phyloP scores from a whole-genome alignment of 2,113 vertebrate species.

The Emydura subglobosa region DNA sequence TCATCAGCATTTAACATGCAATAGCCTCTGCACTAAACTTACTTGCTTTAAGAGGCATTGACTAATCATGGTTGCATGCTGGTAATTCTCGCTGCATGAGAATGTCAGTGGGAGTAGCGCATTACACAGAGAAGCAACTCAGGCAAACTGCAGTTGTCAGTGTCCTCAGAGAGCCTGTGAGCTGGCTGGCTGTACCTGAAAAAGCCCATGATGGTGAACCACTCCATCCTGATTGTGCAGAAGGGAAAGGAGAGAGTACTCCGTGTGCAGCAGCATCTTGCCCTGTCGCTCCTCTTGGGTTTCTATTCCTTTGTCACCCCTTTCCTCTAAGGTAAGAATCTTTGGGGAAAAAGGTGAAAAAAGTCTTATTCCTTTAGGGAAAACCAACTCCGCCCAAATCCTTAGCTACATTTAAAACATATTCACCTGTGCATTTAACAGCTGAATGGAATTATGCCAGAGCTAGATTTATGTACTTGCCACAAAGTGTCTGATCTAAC shows the following conservation, averaged over 20 bases:
- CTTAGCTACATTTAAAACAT: background rate
- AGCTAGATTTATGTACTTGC: background rate
- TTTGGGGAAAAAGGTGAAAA: conserved; percentile 71
- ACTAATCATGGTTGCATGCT: background rate
- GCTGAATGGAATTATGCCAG: background rate
- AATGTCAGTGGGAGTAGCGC: background rate
- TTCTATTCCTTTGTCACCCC: conserved; percentile 89
- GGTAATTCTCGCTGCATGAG: background rate
- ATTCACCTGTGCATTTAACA: background rate
- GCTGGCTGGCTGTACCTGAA: conserved; percentile 86
- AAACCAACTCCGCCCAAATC: background rate
- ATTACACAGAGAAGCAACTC: background rate
- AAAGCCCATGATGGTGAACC: conserved; percentile 97
- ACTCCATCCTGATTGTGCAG: conserved; percentile 97
- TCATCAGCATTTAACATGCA: background rate
- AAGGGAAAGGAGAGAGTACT: conserved; percentile 95
- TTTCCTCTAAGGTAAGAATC: conserved; percentile 98
- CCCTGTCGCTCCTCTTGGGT: conserved; percentile 98
- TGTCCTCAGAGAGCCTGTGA: background rate
- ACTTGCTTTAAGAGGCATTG: background rate
- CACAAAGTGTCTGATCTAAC: background rate
- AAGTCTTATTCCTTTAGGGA: background rate
- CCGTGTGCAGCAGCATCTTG: conserved; percentile 98
- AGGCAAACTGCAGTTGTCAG: background rate
- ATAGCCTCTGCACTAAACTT: background rate